These are phyloP conservation scores for Octodon degus DNA, from an alignment of 2,113 vertebrate species.

Conservation along the genomic window DNA sequence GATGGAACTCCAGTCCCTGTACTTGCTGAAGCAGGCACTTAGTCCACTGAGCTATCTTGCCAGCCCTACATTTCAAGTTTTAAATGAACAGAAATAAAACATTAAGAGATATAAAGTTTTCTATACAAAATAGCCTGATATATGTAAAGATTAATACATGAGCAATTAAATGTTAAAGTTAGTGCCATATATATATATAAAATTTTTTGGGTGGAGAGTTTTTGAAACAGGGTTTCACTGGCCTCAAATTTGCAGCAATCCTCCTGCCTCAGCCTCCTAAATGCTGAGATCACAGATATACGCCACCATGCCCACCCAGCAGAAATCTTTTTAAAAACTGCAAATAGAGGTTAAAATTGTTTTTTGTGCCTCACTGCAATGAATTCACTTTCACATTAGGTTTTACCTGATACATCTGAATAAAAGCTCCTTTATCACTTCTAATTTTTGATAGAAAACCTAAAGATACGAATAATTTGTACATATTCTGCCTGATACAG, in stretches of 20 bases:
- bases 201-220: not conserved
- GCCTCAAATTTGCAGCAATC: not conserved
- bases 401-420: not conserved
- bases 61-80: not conserved
- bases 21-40: no score
- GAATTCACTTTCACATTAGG: constrained; percentile 24
- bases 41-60: no score
- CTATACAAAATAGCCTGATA: not conserved
- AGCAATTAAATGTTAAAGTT: not conserved
- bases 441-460: constrained; percentile 17
- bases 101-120: not conserved
- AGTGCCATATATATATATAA: not conserved
- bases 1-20: no score
- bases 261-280: not conserved
- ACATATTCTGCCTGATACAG: constrained; percentile 65
- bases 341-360: not conserved
- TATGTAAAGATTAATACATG: constrained; percentile 24
- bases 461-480: constrained; percentile 39
- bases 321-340: not conserved
- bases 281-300: not conserved
- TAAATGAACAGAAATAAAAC: not conserved
- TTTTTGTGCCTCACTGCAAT: not conserved
- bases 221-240: not conserved
- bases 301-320: not conserved
- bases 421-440: constrained; percentile 53